These are phyloP conservation scores for Mystacides longicornis DNA, from an alignment of 2,888 invertebrate species.

Conservation along the genomic window DNA sequence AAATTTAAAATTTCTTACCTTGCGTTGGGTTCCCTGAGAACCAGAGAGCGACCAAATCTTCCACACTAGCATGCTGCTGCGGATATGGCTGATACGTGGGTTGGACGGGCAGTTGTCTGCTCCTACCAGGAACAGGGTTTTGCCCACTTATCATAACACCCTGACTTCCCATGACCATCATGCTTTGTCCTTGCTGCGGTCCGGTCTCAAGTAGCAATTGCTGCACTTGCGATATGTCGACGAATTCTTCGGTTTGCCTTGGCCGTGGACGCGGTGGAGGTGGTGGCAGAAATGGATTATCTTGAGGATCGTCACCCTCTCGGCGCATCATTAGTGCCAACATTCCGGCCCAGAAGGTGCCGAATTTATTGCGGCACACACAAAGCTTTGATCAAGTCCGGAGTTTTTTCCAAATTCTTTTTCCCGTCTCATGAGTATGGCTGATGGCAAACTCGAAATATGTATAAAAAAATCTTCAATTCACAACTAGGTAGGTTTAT, in stretches of 20 bases:
- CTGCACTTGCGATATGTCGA: slow-evolving; percentile 77
- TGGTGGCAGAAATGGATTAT: slow-evolving; percentile 40
- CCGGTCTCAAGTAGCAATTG: slow-evolving; percentile 56
- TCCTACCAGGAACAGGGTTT: slow-evolving; percentile 28
- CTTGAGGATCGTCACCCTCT: slow-evolving; percentile 59
- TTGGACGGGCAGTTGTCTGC: slow-evolving; percentile 17
- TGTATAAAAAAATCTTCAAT: no score
- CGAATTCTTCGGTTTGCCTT: slow-evolving; percentile 59
- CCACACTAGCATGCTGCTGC: slow-evolving; percentile 55
- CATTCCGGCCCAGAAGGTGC: slow-evolving; percentile 21
- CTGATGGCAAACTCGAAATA: no score
- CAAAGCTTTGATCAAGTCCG: neutral
- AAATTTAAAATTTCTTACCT: slow-evolving; percentile 44
- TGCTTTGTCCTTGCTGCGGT: slow-evolving; percentile 28
- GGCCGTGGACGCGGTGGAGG: slow-evolving; percentile 32
- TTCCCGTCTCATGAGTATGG: no score
- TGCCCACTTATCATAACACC: slow-evolving; percentile 17
- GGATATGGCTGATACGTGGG: slow-evolving; percentile 33
- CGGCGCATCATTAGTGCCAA: slow-evolving; percentile 56
- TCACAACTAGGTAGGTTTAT: no score
- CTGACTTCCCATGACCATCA: slow-evolving; percentile 24
- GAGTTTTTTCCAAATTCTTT: no score
- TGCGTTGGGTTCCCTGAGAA: slow-evolving; percentile 56
- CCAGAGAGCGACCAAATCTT: slow-evolving; percentile 70
- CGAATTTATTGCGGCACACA: slow-evolving; percentile 3